Conservation (phyloP, 2,797 vertebrate genomes). For the Oceanodroma leucorhoa region DNA sequence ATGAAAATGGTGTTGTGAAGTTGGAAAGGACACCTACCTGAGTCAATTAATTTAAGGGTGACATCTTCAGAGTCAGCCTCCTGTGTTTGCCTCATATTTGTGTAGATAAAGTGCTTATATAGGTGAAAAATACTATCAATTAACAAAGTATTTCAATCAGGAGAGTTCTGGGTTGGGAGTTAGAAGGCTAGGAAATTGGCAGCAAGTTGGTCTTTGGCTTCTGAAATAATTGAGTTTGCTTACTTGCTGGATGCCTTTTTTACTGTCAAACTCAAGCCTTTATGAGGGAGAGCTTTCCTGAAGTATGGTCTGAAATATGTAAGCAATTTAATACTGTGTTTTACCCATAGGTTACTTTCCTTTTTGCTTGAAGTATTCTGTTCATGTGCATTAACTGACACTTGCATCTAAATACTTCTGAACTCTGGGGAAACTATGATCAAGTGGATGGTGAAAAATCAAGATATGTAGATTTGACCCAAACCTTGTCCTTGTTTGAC, state of each 20-base stretch:
- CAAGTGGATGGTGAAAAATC: background rate
- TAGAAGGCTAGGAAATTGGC: background rate
- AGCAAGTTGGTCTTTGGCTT: background rate
- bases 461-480: fast-evolving
- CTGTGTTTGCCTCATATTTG: background rate
- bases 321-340: background rate
- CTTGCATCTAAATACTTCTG: background rate
- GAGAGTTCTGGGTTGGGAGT: background rate
- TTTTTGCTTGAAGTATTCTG: background rate
- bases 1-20: background rate
- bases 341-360: background rate
- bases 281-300: background rate
- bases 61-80: background rate
- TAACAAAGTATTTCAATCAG: background rate
- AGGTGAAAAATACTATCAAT: background rate
- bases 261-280: background rate
- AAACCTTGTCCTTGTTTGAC: background rate
- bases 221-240: background rate
- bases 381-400: background rate
- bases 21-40: background rate
- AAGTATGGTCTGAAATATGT: background rate
- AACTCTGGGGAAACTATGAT: background rate
- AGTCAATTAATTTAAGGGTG: background rate
- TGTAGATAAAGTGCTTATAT: background rate
- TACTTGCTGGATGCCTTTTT: background rate